These are phyloP conservation scores for Bradypodion pumilum DNA, from an alignment of 2,797 vertebrate genomes.

Conservation along the genomic window DNA sequence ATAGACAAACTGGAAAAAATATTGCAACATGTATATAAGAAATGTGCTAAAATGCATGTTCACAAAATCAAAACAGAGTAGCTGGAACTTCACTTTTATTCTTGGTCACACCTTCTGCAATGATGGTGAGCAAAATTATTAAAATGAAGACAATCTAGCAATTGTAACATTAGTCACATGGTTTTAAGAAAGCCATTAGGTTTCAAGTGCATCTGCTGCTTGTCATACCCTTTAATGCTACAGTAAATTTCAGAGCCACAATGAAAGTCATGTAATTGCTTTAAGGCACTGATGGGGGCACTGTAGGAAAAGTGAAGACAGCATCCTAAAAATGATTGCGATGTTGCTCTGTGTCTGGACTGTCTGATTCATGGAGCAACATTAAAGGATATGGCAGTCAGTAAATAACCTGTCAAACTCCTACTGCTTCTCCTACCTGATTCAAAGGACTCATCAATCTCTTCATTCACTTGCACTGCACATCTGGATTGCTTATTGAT, in stretches of 20 bases:
- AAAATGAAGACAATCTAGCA: neutral
- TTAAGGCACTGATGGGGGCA: conserved; percentile 43
- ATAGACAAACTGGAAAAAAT: too few relatives aligned
- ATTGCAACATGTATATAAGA: too few relatives aligned
- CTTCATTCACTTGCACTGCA: conserved; percentile 59
- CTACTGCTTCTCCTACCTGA: conserved; percentile 61
- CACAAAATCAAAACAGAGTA: too few relatives aligned
- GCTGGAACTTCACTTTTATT: too few relatives aligned
- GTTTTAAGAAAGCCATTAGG: neutral
- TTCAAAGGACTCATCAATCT: conserved; percentile 72
- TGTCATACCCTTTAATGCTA: neutral
- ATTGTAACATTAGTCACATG: neutral
- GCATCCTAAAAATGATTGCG: conserved; percentile 18
- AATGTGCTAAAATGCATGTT: too few relatives aligned
- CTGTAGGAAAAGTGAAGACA: neutral
- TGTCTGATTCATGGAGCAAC: conserved; percentile 66
- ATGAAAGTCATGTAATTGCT: conserved; percentile 24
- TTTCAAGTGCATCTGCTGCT: neutral
- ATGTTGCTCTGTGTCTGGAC: conserved; percentile 40
- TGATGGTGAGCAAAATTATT: too few relatives aligned
- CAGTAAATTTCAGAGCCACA: neutral
- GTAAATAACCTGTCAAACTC: conserved; percentile 72
- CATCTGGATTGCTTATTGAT: conserved; percentile 72
- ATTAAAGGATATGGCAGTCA: conserved; percentile 67
- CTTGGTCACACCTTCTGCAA: too few relatives aligned